Percentiles rank a stretch among this genome's conserved stretches.
phyloP scores from a whole-genome alignment of 1,140 invertebrate genomes.

The Drosophila teissieri region DNA sequence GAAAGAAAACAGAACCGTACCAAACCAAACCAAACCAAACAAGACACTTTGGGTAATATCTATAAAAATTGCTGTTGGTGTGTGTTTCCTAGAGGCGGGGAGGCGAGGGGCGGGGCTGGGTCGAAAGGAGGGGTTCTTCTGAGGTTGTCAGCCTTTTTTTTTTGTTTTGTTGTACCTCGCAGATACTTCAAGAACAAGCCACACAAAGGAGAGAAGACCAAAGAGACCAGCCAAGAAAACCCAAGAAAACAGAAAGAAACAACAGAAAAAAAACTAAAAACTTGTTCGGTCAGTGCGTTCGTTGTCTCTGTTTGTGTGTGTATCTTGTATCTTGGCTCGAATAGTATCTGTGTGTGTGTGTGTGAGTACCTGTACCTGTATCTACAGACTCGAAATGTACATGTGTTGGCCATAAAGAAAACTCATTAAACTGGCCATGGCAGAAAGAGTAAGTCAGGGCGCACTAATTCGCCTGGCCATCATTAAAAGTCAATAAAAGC shows the following conservation, averaged over 20 bases:
- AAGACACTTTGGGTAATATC: slow-evolving; percentile 79
- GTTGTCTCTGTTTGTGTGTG: slow-evolving; percentile 41
- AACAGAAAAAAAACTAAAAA: slow-evolving; percentile 45
- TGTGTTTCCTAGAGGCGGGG: not conserved
- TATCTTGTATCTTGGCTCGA: slow-evolving; percentile 49
- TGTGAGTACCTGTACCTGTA: slow-evolving; percentile 10
- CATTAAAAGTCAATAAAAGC: slow-evolving; percentile 79
- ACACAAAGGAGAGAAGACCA: slow-evolving; percentile 54
- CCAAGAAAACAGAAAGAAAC: slow-evolving; percentile 39
- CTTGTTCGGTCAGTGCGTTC: slow-evolving; percentile 80
- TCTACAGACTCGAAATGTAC: slow-evolving; percentile 1
- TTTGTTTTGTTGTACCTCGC: not conserved
- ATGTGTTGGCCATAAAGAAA: slow-evolving; percentile 74
- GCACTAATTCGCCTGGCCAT: slow-evolving; percentile 68
- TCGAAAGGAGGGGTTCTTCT: slow-evolving; percentile 43
- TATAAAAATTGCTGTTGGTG: slow-evolving; percentile 72
- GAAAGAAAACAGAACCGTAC: slow-evolving; percentile 18
- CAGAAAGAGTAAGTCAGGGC: slow-evolving; percentile 39
- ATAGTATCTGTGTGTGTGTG: slow-evolving; percentile 18
- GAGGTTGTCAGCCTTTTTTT: slow-evolving; percentile 38
- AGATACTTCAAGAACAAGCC: slow-evolving; percentile 65
- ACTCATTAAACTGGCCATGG: slow-evolving; percentile 77
- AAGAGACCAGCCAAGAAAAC: slow-evolving; percentile 37
- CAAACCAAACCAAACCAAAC: slow-evolving; percentile 36
- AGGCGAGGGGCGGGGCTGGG: slow-evolving; percentile 7